Conservation (phyloP, 2,888 invertebrate genomes). For the Leucoma salicis region DNA sequence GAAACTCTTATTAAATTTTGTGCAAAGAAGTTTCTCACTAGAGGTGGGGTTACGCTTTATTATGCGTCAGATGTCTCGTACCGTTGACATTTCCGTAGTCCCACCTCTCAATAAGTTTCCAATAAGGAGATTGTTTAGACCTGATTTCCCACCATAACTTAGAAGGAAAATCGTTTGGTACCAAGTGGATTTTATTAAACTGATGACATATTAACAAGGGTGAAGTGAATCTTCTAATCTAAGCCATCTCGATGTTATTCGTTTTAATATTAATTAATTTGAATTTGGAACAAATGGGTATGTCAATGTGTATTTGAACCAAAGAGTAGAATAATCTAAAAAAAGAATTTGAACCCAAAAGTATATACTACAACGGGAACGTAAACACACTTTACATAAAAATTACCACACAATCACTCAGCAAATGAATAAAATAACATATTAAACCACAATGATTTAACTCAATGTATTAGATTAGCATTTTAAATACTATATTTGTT, state of each 20-base stretch:
- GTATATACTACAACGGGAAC: no score
- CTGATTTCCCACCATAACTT: conserved; percentile 35
- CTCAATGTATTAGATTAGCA: no score
- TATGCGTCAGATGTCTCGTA: conserved; percentile 41
- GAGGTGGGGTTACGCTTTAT: conserved; percentile 4
- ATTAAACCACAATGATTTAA: no score
- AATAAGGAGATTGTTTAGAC: conserved; percentile 35
- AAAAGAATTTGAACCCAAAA: no score
- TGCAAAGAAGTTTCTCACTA: no score
- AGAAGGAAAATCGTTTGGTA: conserved; percentile 16
- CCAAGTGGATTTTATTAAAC: conserved; percentile 29
- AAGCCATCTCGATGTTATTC: conserved; percentile 9
- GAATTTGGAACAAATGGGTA: no score
- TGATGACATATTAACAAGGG: conserved; percentile 23
- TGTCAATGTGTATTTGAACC: no score
- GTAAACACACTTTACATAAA: no score
- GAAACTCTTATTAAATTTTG: neutral
- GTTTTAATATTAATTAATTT: conserved; percentile 5
- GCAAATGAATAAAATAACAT: no score
- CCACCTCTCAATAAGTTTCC: conserved; percentile 47
- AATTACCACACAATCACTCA: no score
- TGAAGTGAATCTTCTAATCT: conserved; percentile 10
- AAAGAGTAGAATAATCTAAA: no score
- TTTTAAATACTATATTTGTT: no score
- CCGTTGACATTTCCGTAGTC: conserved; percentile 45